Percentiles rank a stretch among this genome's conserved stretches.
These are phyloP conservation scores for Pectinophora gossypiella DNA, from an alignment of 1,140 invertebrate genomes.

Conservation along the genomic window DNA sequence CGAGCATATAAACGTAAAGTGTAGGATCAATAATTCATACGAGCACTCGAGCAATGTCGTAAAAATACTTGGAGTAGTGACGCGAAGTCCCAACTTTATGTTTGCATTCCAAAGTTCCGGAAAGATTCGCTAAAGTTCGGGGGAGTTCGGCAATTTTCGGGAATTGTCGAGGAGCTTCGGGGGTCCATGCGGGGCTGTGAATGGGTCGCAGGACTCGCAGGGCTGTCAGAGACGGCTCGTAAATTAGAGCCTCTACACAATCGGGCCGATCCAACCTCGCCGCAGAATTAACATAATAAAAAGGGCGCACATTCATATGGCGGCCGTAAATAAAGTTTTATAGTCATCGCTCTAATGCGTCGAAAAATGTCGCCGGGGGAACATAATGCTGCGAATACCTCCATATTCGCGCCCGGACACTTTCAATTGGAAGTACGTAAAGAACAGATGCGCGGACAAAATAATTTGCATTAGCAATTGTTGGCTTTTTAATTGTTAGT, in stretches of 20 bases:
- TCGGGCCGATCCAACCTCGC: conserved; percentile 1
- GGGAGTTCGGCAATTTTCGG: too few species aligned
- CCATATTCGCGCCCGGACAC: too few species aligned
- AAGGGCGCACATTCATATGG: conserved; percentile 43
- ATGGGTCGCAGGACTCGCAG: too few species aligned
- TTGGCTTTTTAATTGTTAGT: too few species aligned
- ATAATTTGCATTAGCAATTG: too few species aligned
- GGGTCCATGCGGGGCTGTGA: too few species aligned
- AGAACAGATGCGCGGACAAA: too few species aligned
- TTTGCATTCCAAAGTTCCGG: neutral
- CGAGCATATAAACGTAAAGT: neutral
- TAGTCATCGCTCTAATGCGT: conserved; percentile 45
- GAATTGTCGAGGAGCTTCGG: too few species aligned
- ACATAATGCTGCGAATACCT: neutral
- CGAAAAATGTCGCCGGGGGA: conserved; percentile 34
- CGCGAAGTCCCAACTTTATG: neutral
- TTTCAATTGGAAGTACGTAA: too few species aligned
- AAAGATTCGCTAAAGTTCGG: too few species aligned
- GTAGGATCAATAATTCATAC: neutral
- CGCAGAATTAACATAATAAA: conserved; percentile 60
- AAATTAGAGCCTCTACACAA: conserved; percentile 7
- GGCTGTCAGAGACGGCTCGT: neutral
- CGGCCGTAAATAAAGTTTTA: conserved; percentile 61
- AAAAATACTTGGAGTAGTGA: neutral
- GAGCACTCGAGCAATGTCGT: neutral